Base-by-base conservation (phyloP, 2,888 invertebrate species). In the Troides aeacus region DNA sequence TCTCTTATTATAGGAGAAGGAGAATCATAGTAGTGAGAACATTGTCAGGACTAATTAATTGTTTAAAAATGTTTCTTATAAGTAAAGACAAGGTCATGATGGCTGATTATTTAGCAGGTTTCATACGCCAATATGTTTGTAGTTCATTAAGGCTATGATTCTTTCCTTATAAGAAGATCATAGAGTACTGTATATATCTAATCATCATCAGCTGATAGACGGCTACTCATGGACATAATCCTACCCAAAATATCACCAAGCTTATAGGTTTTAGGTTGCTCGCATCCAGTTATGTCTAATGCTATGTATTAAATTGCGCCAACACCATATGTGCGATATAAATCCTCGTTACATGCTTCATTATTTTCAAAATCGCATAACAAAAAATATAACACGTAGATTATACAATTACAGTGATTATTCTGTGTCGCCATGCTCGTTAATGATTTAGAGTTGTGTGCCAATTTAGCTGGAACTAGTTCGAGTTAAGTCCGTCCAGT, bases 391-490 rank as follows among this genome's bases (percentile, higher is more conserved):
- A 21, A 7, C 59, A 39, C 46, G 57, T 12, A 57, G 15, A 62
- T 69, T 65, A 69, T 65, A 69, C 58, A 69, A 69, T 69, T 69
- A 69, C 57, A 58, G 42, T 59, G 62, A 59, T 70, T 62, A 66
- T 65, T 65, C 61, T 65, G 62, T 69, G 65, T 69, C 69, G 61
- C 42, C 23, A 30, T 39, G 70, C 62, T 70, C 66, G 66, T 70
- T 70, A 70, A 50, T 50, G 62, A 46, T 64, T 50, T 46, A 23
- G 62, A 62, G 61, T 62, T 69, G 58, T 63, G 66, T n/a, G 66
- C 70, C 70, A 70, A 70, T 67, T 67, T 70, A 67, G 53, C 70
- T 63, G 39, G 50, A 56, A 66, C 66, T 59, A 66, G 66, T 62
- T 61, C 50, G 39, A 39, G 46, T 62, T 56, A 24, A 63, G 60